Percentiles rank a stretch among this genome's conserved stretches.
Evolutionary conservation across 1,140 invertebrate genomes (phyloP).

Genomic region (Trachymyrmex septentrionalis): DNA sequence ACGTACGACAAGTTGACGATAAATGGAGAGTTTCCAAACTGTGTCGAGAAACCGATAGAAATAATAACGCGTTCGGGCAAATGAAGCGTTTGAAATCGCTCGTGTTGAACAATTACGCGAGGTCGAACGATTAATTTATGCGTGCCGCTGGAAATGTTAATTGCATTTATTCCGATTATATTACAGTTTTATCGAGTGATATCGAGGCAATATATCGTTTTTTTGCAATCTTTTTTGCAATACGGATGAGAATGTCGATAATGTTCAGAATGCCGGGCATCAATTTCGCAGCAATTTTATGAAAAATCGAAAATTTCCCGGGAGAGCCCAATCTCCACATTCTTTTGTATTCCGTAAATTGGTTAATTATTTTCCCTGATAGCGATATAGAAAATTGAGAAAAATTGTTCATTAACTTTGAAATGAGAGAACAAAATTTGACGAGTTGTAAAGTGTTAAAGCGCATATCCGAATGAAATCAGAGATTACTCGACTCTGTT

Average conservation of each 20-base stretch:
- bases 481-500: constrained; percentile 5
- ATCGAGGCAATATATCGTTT: constrained; percentile 3
- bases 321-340: not conserved
- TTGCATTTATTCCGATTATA: constrained; percentile 21
- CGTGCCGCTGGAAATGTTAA: constrained; percentile 20
- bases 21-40: not conserved
- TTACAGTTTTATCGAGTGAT: constrained; percentile 20
- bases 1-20: not conserved
- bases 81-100: not conserved
- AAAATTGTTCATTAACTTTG: constrained; percentile 2
- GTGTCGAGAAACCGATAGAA: not conserved
- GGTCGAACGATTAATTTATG: constrained; percentile 20
- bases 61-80: constrained; percentile 21
- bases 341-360: constrained; percentile 19
- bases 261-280: not conserved
- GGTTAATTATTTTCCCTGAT: not conserved
- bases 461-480: not conserved
- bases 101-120: constrained; percentile 30
- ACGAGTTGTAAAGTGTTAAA: constrained; percentile 14
- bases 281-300: not conserved
- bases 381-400: not conserved
- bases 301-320: not conserved
- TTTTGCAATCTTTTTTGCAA: not conserved
- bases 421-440: not conserved
- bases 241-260: constrained; percentile 15